Conservation (phyloP, 2,113 vertebrate genomes). For the Protobothrops flavoviridis region DNA sequence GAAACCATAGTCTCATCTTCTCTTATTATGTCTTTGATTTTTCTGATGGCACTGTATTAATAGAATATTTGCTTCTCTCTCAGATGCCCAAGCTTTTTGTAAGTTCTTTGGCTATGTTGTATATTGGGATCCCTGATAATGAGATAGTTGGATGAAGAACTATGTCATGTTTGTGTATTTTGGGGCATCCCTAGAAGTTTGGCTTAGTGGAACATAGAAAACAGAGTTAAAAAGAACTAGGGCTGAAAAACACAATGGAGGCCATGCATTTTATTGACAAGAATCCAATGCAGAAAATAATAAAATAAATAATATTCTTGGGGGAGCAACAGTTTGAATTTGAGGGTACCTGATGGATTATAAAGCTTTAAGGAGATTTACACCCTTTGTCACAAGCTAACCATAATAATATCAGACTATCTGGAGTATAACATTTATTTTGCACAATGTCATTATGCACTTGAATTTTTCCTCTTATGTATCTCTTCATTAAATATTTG, state of each 20-base stretch:
- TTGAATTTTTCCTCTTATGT: not conserved
- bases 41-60: not conserved
- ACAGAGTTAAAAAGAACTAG: not conserved
- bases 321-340: not conserved
- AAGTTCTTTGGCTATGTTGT: not conserved
- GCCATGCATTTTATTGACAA: not conserved
- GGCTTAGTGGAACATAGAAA: not conserved
- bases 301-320: no score
- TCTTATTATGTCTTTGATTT: not conserved
- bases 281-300: not conserved
- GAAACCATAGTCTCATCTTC: not conserved
- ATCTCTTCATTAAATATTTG: not conserved
- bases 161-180: not conserved
- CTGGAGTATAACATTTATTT: not conserved
- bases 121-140: not conserved
- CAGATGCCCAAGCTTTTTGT: not conserved
- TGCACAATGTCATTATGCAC: not conserved
- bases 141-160: not conserved
- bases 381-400: not conserved
- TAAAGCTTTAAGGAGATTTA: not conserved
- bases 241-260: not conserved
- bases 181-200: not conserved
- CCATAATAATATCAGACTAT: not conserved
- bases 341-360: not conserved
- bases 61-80: not conserved